Evolutionary conservation across 2,888 invertebrate species (phyloP), one percentile per base, ranked within the genome.

Genomic region (Erebia ligea): DNA sequence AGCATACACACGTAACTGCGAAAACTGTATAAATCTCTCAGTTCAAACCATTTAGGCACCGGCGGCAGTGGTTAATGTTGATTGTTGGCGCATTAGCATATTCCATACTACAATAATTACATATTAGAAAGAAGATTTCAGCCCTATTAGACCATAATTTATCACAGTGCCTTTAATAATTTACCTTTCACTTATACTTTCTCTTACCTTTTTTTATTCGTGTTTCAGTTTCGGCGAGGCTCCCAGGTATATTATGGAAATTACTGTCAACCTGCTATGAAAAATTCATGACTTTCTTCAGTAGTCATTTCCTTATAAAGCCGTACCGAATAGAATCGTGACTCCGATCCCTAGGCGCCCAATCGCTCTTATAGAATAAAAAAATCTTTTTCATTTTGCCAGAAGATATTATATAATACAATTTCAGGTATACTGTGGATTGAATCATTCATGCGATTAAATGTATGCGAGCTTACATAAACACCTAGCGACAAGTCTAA

Each of bases 221-320:
- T 45, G 15, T 21, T 21, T 4, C 40, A 56, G 54, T 59, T 40
- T 65, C 57, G 34, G 52, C 17, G 48, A 70, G 66, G 58, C 71
- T 64, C 62, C 59, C 61, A 66, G 67, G 65, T 50, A 71, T 75
- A 76, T 76, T 75, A 77, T 76, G 77, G 73, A 77, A 75, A 78
- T 76, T 67, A 70, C 66, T 67, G 76, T 71, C 73, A 76, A 75
- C 70, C 58, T 71, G 71, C 71, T 67, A 77, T 77, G 76, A 78
- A 78, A 77, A 72, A 78, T 77, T 78, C 78, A 77, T 78, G 76
- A 76, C 68, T 70, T 72, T 45, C 73, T 72, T 45, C 73, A 72
- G 75, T 75, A 74, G 61, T 64, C 71, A 71, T 71, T 75, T 76
- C 70, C 73, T 71, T 75, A 75, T 74, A 77, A 76, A 67, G 72